A percentile compares a stretch with the other conserved stretches of the same genome.
Evolutionary conservation across 2,113 vertebrate genomes (phyloP).

Genomic region (Upupa epops): DNA sequence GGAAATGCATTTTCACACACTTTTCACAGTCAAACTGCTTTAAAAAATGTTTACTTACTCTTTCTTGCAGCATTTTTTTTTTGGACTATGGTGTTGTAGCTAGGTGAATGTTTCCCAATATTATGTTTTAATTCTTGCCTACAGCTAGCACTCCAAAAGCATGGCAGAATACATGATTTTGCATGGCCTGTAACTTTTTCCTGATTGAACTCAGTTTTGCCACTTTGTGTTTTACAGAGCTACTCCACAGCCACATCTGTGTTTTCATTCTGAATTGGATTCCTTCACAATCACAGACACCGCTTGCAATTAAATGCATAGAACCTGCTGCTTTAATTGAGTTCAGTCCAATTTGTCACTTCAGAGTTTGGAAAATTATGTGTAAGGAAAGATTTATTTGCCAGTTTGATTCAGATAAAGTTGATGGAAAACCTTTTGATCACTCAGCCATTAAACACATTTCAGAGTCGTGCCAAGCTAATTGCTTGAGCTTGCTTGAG

Average conservation of each 20-base stretch:
- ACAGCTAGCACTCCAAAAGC: not conserved
- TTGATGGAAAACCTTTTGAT: slow-evolving; percentile 75
- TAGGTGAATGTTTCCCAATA: not conserved
- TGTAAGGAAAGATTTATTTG: slow-evolving; percentile 72
- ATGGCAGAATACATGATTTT: not conserved
- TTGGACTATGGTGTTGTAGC: not conserved
- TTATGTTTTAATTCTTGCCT: slow-evolving; percentile 14
- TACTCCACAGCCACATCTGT: slow-evolving; percentile 20
- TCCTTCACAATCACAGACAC: slow-evolving; percentile 53
- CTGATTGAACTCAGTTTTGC: not conserved
- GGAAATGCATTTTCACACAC: not conserved
- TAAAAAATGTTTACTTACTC: slow-evolving; percentile 23
- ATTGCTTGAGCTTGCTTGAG: slow-evolving; percentile 56
- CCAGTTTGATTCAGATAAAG: slow-evolving; percentile 69
- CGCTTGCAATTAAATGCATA: slow-evolving; percentile 67
- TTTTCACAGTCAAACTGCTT: not conserved
- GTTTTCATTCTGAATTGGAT: slow-evolving; percentile 53
- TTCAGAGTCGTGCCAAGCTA: slow-evolving; percentile 47
- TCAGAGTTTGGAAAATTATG: slow-evolving; percentile 71
- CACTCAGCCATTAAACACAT: slow-evolving; percentile 72
- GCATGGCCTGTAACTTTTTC: slow-evolving; percentile 5
- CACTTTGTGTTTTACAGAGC: slow-evolving; percentile 29
- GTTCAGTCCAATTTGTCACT: slow-evolving; percentile 76
- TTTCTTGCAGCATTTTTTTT: not conserved
- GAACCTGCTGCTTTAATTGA: slow-evolving; percentile 72